These are phyloP conservation scores for Chaetorhynchus papuensis DNA, from an alignment of 2,113 vertebrate genomes.

Conservation along the genomic window DNA sequence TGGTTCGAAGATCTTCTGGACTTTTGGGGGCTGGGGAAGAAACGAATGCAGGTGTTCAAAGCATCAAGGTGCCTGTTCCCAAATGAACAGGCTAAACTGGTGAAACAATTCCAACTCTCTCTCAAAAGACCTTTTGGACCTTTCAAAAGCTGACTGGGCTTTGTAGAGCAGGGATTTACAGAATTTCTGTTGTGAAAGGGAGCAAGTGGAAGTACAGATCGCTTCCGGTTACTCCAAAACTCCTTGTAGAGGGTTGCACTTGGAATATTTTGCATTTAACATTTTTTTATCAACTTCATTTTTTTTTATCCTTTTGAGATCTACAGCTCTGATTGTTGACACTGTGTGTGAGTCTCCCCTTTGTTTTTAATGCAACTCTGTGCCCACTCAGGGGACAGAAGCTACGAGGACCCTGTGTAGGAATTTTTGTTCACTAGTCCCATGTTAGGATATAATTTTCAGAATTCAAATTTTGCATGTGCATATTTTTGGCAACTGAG, in stretches of 20 bases:
- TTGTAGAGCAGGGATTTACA: slow-evolving; percentile 19
- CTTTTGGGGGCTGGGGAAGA: slow-evolving; percentile 6
- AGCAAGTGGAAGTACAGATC: background rate
- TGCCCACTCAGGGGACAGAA: background rate
- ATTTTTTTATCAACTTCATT: background rate
- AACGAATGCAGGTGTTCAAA: slow-evolving; percentile 34
- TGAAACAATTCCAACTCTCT: slow-evolving; percentile 37
- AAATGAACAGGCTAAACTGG: slow-evolving; percentile 39
- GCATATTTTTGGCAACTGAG: background rate
- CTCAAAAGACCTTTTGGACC: slow-evolving; percentile 44
- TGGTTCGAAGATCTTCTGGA: slow-evolving; percentile 31
- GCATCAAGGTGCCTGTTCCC: slow-evolving; percentile 40
- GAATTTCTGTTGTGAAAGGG: background rate
- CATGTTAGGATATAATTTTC: background rate
- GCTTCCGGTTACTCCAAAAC: background rate
- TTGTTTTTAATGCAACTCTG: background rate
- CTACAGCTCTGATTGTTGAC: background rate
- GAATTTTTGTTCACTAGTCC: background rate
- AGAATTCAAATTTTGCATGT: background rate
- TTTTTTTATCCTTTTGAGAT: background rate
- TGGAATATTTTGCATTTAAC: background rate
- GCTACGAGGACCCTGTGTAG: background rate
- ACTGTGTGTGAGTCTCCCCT: background rate
- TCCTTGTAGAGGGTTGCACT: background rate
- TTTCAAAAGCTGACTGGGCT: slow-evolving; percentile 6